Base-by-base conservation (phyloP, 2,888 invertebrate species). In the Tenthredo distinguenda region DNA sequence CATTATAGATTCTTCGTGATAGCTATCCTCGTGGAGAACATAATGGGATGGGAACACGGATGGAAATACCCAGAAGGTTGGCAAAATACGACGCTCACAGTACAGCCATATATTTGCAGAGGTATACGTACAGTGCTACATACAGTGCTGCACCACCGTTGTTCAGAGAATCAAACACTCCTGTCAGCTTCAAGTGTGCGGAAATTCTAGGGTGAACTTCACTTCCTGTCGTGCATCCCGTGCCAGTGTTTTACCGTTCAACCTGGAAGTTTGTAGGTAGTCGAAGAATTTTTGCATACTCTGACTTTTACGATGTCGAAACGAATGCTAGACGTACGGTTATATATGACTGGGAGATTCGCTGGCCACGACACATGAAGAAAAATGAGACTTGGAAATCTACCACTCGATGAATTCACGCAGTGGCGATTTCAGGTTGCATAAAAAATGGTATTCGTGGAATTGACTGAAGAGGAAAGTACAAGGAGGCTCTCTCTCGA, bases 331-430 rank as follows among this genome's bases (percentile, higher is more conserved):
- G 71, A 71, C 12, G 31, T 68, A 68, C 68, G 12, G 10, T 31
- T 34, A 71, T 71, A 37, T 7, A 10, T 37, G 37, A 71, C 72
- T 43, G 6, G 5, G 6, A 43, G 72, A 74, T 74, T 71, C 43
- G 5, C 43, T 74, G 40, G 21, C 40, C 26, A 74, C 40, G 72
- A 43, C 37, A 71, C 37, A 31, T 18, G 9, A 15, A n/a, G 43
- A 74, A n/a, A 74, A 74, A 43, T 18, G 12, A 4, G n/a, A 74
- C 21, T 43, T 10, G 72, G n/a, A 74, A 74, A 74, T 74, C 43
- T 43, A 74, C n/a, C 21, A 43, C 43, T 74, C 43, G 21, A 43
- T 74, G 72, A 74, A 74, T 74, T 40, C 12, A 74, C 43, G n/a
- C 0, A 12, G 12, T 40, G 2, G 12, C 21, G 3, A 40, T 40